Evolutionary conservation across 2,113 vertebrate genomes (phyloP), one percentile per base, ranked within the genome.

Genomic region (Halichoeres trimaculatus): DNA sequence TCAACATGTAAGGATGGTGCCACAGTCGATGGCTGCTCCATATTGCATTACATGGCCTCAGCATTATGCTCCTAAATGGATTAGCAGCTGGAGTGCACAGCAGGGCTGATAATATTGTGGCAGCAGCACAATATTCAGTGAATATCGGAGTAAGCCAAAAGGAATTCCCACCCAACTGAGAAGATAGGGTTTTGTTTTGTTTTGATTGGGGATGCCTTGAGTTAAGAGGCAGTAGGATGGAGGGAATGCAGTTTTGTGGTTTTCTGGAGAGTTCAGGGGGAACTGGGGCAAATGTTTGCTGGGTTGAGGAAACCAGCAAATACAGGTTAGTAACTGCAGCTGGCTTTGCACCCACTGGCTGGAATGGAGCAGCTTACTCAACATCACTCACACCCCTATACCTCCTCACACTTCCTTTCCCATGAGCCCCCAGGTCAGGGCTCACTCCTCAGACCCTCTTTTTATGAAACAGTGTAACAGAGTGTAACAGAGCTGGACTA

Each of bases 271-370:
- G 56, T 13, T 51, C n/a, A n/a, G 26, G 14, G 60, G n/a, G 38
- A 80, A 59, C 66, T 34, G 38, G 40, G 73, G 56, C 45, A 45
- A n/a, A 1, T 47, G 47, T 65, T 66, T 48, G 12, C 48, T 65
- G 45, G 20, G 59, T 70, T 66, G 38, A 61, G 36, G 62, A 58
- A 70, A 72, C 38, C 4, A 12, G 35, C 57, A 69, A 16, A 58
- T 40, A 53, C 19, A 66, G 40, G 23, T 51, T 54, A 43, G 54
- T 52, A 51, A 41, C 85, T 85, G 88, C 83, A 80, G 90, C 87
- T 91, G 80, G 92, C 91, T 94, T 95, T 92, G 92, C 91, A 90
- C 89, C 85, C 85, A 81, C 91, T 74, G 74, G 83, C 84, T 69
- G 85, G 90, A 93, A 76, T 94, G 89, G 86, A 91, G 90, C 91